Base-by-base conservation (phyloP, 2,797 vertebrate genomes). In the Hyperoplus lanceolatus region DNA sequence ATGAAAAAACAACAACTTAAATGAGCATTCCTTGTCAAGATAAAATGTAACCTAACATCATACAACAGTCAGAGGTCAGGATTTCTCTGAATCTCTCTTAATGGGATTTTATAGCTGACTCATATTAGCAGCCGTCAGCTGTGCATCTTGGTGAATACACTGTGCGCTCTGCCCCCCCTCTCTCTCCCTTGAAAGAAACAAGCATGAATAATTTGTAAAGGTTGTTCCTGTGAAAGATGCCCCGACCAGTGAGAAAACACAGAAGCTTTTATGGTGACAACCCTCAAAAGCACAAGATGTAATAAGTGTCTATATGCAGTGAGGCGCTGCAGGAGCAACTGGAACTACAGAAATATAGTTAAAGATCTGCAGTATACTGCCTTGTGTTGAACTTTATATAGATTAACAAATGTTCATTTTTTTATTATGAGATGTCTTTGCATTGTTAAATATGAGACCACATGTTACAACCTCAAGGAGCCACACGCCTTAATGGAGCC, bases 191-290 rank as follows among this genome's bases (percentile, higher is more conserved):
- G 83, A 77, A 84, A 87, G 83, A 90, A 90, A 90, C 80, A 81
- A 81, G 75, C 89, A 93, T 93, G 46, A 92, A 93, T 93, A 85
- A 93, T 91, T 91, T 93, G 81, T 88, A 77, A 70, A 81, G 81
- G 90, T 83, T 91, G 80, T 90, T 91, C 79, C 82, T 86, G 86
- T 82, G 83, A 88, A 92, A 89, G 83, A 87, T 66, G 81, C 57
- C 72, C 75, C 73, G 81, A 80, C 88, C 78, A 49, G 77, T 67
- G 81, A 83, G 76, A 85, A 29, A 29, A 82, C 82, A 87, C 42
- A 59, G 68, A 88, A 61, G 89, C 87, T 90, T 89, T 90, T 85
- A 89, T 29, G 15, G 38, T 73, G 77, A 90, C 86, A 85, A 83
- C 72, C 59, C 43, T 54, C 58, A 81, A 69, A 86, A 86, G 82